Percentiles rank a stretch among this genome's conserved stretches.
These are phyloP conservation scores for Myopa tessellatipennis DNA, from an alignment of 2,888 invertebrate species.

Conservation along the genomic window DNA sequence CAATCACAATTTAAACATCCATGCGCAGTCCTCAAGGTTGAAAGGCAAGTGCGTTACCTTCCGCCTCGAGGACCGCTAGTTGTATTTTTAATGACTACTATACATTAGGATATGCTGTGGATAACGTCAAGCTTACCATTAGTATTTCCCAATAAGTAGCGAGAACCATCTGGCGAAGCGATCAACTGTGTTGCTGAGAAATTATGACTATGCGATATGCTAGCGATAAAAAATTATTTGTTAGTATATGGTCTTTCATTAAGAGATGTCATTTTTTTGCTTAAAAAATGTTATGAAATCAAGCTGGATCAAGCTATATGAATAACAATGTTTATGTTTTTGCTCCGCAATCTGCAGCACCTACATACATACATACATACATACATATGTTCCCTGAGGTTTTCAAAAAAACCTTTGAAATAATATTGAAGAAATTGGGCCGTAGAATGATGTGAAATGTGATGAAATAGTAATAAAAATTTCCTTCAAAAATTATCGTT, in stretches of 20 bases:
- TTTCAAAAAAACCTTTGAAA: background rate
- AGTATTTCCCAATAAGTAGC: conserved; percentile 79
- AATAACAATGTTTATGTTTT: background rate
- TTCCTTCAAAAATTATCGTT: background rate
- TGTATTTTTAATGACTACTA: too few relatives aligned
- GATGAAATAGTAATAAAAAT: too few relatives aligned
- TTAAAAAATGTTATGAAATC: too few relatives aligned
- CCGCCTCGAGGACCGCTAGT: background rate
- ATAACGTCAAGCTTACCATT: conserved; percentile 69
- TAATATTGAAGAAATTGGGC: too few relatives aligned
- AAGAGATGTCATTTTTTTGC: too few relatives aligned
- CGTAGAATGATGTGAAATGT: too few relatives aligned
- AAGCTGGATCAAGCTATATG: too few relatives aligned
- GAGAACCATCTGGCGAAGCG: conserved; percentile 84
- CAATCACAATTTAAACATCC: background rate
- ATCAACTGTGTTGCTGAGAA: conserved; percentile 85
- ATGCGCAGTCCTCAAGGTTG: background rate
- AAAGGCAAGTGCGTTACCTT: background rate
- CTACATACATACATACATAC: background rate
- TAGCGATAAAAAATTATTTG: conserved; percentile 53
- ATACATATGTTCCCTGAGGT: background rate
- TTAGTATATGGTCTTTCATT: background rate
- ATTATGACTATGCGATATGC: conserved; percentile 84
- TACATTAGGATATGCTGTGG: too few relatives aligned
- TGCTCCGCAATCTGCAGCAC: background rate